Evolutionary conservation across 2,113 vertebrate genomes (phyloP).

Genomic region (Baryphthengus martii): DNA sequence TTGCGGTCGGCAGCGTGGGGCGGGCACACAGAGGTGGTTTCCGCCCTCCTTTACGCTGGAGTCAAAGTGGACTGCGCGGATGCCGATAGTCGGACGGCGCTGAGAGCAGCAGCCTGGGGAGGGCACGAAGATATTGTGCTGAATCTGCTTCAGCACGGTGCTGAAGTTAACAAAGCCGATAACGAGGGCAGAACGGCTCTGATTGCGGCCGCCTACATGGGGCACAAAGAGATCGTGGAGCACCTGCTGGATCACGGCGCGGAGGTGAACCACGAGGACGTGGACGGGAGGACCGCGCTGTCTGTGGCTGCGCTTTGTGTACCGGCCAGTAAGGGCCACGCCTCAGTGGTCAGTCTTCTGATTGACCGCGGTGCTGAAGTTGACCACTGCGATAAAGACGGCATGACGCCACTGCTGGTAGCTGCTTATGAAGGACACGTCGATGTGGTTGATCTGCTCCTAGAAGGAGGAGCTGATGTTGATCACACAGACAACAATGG

Average conservation of each 20-base stretch:
- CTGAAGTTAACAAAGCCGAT: constrained; percentile 95
- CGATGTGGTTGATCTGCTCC: constrained; percentile 93
- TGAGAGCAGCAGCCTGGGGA: constrained; percentile 95
- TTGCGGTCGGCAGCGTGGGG: constrained; percentile 95
- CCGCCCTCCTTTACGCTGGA: constrained; percentile 91
- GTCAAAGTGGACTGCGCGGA: constrained; percentile 96
- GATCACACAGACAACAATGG: constrained; percentile 97
- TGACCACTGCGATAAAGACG: constrained; percentile 96
- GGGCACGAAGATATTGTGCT: constrained; percentile 97
- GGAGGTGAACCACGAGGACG: constrained; percentile 93
- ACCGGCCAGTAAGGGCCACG: constrained; percentile 94
- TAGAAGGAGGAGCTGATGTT: constrained; percentile 95
- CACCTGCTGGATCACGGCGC: constrained; percentile 94
- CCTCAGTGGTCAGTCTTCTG: constrained; percentile 91
- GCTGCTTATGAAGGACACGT: constrained; percentile 97
- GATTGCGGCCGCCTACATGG: constrained; percentile 97
- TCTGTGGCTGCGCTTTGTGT: constrained; percentile 95
- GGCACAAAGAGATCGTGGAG: constrained; percentile 94
- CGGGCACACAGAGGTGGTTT: constrained; percentile 95
- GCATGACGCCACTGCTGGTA: constrained; percentile 95
- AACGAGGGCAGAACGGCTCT: constrained; percentile 94
- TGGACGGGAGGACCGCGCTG: constrained; percentile 92
- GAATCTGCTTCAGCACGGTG: constrained; percentile 93
- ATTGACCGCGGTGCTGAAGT: constrained; percentile 94
- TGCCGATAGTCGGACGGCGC: constrained; percentile 90